These are phyloP conservation scores for Mythimna vitellina DNA, from an alignment of 2,888 invertebrate genomes.

Conservation along the genomic window DNA sequence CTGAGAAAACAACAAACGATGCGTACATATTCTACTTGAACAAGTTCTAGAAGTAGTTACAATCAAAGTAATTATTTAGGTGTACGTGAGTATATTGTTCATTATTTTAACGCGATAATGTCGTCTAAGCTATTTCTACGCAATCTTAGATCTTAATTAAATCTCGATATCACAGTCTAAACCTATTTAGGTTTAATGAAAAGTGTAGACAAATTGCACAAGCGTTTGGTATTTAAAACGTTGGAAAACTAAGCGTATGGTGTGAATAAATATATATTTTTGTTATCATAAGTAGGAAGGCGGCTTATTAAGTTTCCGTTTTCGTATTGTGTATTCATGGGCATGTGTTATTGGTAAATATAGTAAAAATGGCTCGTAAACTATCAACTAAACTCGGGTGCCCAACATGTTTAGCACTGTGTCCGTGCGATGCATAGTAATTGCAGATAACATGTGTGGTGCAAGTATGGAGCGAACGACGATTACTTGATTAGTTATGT, in stretches of 20 bases:
- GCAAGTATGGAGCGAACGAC: slow-evolving; percentile 50
- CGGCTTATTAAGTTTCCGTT: slow-evolving; percentile 29
- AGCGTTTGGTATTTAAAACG: slow-evolving; percentile 26
- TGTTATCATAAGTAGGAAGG: neutral
- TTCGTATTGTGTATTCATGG: slow-evolving; percentile 48
- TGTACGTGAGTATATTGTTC: slow-evolving; percentile 62
- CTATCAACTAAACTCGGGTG: slow-evolving; percentile 66
- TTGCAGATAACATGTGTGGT: slow-evolving; percentile 62
- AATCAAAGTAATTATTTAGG: slow-evolving; percentile 63
- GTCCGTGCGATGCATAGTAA: slow-evolving; percentile 71
- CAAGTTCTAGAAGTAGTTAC: slow-evolving; percentile 53
- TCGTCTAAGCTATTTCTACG: slow-evolving; percentile 66
- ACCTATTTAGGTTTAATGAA: slow-evolving; percentile 62
- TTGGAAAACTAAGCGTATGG: slow-evolving; percentile 25
- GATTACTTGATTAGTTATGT: slow-evolving; percentile 21
- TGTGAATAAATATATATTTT: slow-evolving; percentile 12
- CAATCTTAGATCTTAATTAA: slow-evolving; percentile 67
- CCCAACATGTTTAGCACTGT: slow-evolving; percentile 67
- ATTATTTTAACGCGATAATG: slow-evolving; percentile 68
- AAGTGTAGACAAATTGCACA: slow-evolving; percentile 42
- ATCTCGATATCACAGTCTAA: slow-evolving; percentile 65
- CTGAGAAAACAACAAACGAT: slow-evolving; percentile 56
- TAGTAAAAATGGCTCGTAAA: slow-evolving; percentile 64
- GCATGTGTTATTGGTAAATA: slow-evolving; percentile 50
- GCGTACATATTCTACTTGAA: slow-evolving; percentile 47